A percentile compares a stretch with the other conserved stretches of the same genome.
phyloP scores from a whole-genome alignment of 2,797 vertebrate species.

The Darevskia nairensis region DNA sequence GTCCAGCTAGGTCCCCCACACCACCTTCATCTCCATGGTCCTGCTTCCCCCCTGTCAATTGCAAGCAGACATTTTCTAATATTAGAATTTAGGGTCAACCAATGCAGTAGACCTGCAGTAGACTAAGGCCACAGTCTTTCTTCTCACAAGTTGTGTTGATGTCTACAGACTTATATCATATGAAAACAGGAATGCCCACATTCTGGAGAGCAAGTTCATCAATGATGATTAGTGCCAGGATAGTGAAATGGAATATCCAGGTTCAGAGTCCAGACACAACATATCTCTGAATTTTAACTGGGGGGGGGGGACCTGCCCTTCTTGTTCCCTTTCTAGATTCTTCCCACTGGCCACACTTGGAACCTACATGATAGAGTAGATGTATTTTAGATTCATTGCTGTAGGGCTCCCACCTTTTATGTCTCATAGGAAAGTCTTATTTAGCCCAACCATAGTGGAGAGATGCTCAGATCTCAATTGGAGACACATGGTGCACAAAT shows the following conservation, averaged over 20 bases:
- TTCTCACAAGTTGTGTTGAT: background rate
- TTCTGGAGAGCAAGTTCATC: too few species aligned
- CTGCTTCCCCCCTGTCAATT: too few species aligned
- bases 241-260: too few species aligned
- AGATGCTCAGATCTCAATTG: background rate
- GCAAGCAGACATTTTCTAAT: too few species aligned
- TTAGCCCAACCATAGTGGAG: background rate
- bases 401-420: background rate
- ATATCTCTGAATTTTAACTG: background rate
- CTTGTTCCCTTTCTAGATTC: background rate
- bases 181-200: background rate
- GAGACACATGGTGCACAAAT: background rate
- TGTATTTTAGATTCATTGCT: background rate
- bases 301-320: background rate
- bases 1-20: too few species aligned
- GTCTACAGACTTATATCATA: background rate
- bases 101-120: too few species aligned
- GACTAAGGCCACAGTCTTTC: too few species aligned
- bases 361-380: background rate
- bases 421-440: background rate
- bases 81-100: too few species aligned
- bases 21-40: too few species aligned
- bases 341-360: background rate
- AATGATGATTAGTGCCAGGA: too few species aligned
- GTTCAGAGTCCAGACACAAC: too few species aligned